Percentiles rank a stretch among this genome's conserved stretches.
Conservation (phyloP, 2,113 vertebrate species). For the Phasianus colchicus region DNA sequence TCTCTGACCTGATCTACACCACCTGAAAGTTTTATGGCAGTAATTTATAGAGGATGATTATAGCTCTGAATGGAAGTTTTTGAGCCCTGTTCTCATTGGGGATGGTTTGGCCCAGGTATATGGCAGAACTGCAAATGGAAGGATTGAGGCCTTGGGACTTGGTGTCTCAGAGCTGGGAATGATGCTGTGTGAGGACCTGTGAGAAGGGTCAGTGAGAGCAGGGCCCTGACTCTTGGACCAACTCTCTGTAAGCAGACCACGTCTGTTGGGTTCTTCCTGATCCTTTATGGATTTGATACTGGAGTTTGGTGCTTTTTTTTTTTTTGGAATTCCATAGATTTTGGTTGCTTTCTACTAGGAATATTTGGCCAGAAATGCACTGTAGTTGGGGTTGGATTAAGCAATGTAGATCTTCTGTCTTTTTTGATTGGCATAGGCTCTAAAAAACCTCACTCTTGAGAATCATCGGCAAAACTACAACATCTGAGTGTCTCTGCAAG, state of each 20-base stretch:
- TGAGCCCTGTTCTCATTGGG: not conserved
- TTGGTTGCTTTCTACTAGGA: not conserved
- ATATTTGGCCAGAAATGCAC: not conserved
- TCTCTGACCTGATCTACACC: slow-evolving; percentile 9
- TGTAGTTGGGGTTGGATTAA: not conserved
- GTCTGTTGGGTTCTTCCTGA: not conserved
- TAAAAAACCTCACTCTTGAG: not conserved
- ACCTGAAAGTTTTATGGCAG: not conserved
- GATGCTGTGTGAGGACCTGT: not conserved
- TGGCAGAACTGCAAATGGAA: not conserved
- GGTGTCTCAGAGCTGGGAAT: not conserved
- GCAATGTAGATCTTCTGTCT: not conserved
- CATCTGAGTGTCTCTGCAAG: not conserved
- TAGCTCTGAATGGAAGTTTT: not conserved
- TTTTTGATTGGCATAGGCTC: not conserved
- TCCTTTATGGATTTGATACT: not conserved
- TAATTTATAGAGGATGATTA: slow-evolving; percentile 37
- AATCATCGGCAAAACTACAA: not conserved
- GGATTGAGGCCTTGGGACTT: not conserved
- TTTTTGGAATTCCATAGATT: not conserved
- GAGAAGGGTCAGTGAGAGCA: not conserved
- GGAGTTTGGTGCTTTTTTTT: not conserved
- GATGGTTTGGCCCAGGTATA: not conserved
- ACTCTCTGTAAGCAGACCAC: not conserved
- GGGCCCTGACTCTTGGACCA: not conserved